These are phyloP conservation scores for Lypha dubia DNA, from an alignment of 2,888 invertebrate genomes.

Conservation along the genomic window DNA sequence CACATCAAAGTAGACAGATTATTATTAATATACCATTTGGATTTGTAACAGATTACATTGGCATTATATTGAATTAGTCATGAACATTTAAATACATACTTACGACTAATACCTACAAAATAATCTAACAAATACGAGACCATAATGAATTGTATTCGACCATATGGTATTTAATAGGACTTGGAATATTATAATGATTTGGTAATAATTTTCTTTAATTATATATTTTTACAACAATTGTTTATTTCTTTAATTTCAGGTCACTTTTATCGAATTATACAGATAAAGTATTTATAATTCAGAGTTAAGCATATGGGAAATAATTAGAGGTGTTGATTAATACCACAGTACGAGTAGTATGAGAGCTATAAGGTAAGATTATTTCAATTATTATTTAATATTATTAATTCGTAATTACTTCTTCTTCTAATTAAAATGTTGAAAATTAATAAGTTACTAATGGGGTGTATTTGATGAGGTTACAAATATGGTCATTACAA, in stretches of 20 bases:
- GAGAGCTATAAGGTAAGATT: background rate
- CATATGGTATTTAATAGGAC: constrained; percentile 2
- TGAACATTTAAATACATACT: constrained; percentile 27
- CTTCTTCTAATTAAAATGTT: too few species aligned
- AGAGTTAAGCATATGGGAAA: too few species aligned
- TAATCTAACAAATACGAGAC: background rate
- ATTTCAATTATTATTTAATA: background rate
- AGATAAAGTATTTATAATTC: too few species aligned
- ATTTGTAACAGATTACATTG: constrained; percentile 43
- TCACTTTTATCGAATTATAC: too few species aligned
- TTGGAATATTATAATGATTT: constrained; percentile 6
- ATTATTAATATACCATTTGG: constrained; percentile 23
- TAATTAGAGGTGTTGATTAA: background rate
- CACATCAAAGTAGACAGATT: constrained; percentile 13
- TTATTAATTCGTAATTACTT: too few species aligned
- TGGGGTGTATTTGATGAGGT: too few species aligned
- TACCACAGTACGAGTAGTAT: background rate
- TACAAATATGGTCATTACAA: too few species aligned
- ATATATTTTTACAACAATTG: background rate
- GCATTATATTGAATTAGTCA: constrained; percentile 42
- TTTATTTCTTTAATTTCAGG: background rate
- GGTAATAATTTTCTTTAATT: background rate
- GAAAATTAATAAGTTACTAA: too few species aligned
- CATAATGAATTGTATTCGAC: constrained; percentile 4
- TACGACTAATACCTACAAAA: constrained; percentile 15